Evolutionary conservation across 1,140 invertebrate genomes (phyloP), one percentile per base, ranked within the genome.

Genomic region (Magallana angulata): DNA sequence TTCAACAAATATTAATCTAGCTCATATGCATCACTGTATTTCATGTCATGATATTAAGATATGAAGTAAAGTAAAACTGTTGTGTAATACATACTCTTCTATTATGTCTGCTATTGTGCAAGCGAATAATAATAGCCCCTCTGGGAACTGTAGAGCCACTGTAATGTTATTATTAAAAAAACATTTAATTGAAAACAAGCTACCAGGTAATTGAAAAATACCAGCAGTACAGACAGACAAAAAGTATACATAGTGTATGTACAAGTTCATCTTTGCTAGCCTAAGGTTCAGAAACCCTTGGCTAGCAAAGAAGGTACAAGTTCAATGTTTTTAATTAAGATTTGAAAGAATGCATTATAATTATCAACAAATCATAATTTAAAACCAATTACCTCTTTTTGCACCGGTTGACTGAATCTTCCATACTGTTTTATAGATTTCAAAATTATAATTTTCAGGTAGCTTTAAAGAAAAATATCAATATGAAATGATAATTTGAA

Each of bases 381-480:
- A 3, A 8, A 16, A 18, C n/a, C 48, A 48, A n/a, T 64, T 85
- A 95, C 95, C 95, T 91, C 93, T 96, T 95, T 98, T 98, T 0
- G 97, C 96, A 89, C 97, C 96, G 36, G 96, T 95, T 93, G 97
- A 97, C 89, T 96, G 95, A 89, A 99, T 98, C 93, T 98, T 96
- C 99, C 99, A 99, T 94, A 99, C 97, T 0, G 99, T 99, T 95
- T 99, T 99, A 71, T 97, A 97, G 91, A 99, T 97, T 96, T 99
- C 99, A 95, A 99, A 99, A 95, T 99, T 99, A 93, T 99, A 99
- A 96, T 99, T 99, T 16, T 96, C 93, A 9, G 99, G 99, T 81
- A 99, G 95, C 92, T 93, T 81, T 68, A 80, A 89, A 89, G 81
- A 83, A 88, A 18, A 36, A 76, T 9, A 36, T 24, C 16, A 58